Base-by-base conservation (phyloP, 2,888 invertebrate genomes). In the Melanotus villosus region DNA sequence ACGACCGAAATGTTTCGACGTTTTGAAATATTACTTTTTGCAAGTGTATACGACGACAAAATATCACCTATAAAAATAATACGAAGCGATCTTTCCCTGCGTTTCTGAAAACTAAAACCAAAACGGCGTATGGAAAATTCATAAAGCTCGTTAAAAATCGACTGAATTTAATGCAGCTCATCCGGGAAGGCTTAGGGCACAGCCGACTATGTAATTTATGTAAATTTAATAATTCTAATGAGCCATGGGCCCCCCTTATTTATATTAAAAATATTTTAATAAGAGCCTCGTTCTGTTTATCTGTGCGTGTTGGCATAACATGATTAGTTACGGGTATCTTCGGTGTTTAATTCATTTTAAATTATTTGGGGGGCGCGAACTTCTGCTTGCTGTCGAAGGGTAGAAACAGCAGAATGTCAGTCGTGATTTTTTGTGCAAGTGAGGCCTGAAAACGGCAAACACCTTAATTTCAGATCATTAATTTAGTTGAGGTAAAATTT, bases 231-330 rank as follows among this genome's bases (percentile, higher is more conserved):
- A 73, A 75, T 76, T 76, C 75, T 79, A 79, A 79, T 78, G 79
- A 78, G 74, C 65, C 78, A 74, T 77, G 65, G 71, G 76, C 68
- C 78, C 68, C 78, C 78, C 77, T 75, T 78, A 77, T 79, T 79
- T 79, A 77, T 79, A 79, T 77, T 77, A 78, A 78, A 79, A 79
- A 78, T 79, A 78, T 79, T 79, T 77, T 78, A 78, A 78, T 78
- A 77, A 77, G 75, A 70, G 70, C 54, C 57, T 54, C 63, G 71
- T 67, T 73, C 73, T 74, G 74, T 77, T 75, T 75, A 73, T 72
- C 69, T 71, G 67, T 62, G 73, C 66, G 67, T 74, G 75, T 72
- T 65, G 70, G 63, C 73, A 72, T 72, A 73, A 76, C 72, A 71
- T 70, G 75, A 78, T 78, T 77, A 73, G 76, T 75, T 73, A 77